Evolutionary conservation across 1,140 invertebrate genomes (phyloP), one percentile per base, ranked within the genome.

Genomic region (Drosophila sp.): DNA sequence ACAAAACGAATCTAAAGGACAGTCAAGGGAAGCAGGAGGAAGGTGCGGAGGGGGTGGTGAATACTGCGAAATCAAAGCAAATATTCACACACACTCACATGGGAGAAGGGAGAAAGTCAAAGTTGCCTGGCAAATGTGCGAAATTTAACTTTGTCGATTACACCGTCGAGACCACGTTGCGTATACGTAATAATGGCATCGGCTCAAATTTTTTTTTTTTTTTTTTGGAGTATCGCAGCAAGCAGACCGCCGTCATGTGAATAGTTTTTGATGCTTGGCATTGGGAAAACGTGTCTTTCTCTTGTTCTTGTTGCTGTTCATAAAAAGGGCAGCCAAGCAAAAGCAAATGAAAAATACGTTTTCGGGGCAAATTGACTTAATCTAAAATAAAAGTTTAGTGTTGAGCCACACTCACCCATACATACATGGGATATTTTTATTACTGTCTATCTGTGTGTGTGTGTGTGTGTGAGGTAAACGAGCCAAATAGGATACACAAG

Each of bases 341-440:
- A 50, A 73, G 76, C 73, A 61, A 70, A 86, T 87, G 79, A 79
- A 86, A 86, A 87, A 86, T 79, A 82, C 79, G 79, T 86, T 77
- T 72, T 75, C 60, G 41, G 64, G 83, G 72, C 67, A 89, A 87
- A 87, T 87, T 89, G 83, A 87, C 83, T 87, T 87, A 89, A 87
- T 87, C 83, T 87, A 87, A 83, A 87, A 87, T 87, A 87, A 87
- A 87, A 87, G 76, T 87, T 87, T 89, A 87, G 83, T 82, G 83
- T 63, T 70, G 56, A 66, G 61, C 66, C 65, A 47, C 74, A 60
- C 29, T 56, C n/a, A 68, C 62, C 63, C 65, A 81, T 61, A 69
- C 72, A 70, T 61, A 60, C 40, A 64, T 41, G 33, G 75, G 73
- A 79, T 74, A 69, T 70, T 60, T 87, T 87, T 75, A 78, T 83